These are phyloP conservation scores for Grammatotria lemairii DNA, from an alignment of 2,113 vertebrate species.

Conservation along the genomic window DNA sequence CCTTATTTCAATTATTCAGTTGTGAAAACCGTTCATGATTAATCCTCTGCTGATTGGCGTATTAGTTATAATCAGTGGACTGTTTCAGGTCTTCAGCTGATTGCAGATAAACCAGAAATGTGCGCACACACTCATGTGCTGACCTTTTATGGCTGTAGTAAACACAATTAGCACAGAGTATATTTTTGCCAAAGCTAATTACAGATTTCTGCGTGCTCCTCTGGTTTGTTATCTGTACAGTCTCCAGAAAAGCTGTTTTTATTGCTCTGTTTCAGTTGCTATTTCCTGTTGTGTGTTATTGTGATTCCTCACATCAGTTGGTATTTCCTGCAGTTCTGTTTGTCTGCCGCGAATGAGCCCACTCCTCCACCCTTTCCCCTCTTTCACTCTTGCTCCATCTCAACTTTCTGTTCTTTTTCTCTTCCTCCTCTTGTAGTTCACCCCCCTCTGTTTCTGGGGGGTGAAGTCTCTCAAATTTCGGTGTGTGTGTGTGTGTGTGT, in stretches of 20 bases:
- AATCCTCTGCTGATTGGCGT: not conserved
- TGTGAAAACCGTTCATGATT: not conserved
- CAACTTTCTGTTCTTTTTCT: not conserved
- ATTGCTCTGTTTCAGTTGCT: not conserved
- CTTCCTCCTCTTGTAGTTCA: not conserved
- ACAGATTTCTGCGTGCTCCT: not conserved
- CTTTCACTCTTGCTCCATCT: not conserved
- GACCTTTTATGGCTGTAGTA: not conserved
- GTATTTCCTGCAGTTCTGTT: slow-evolving; percentile 18
- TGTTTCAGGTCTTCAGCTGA: not conserved
- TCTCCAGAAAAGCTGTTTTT: not conserved
- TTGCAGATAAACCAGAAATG: not conserved
- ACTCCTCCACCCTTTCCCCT: not conserved
- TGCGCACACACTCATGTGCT: not conserved
- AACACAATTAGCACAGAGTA: not conserved
- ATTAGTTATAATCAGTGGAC: not conserved
- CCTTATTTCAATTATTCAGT: not conserved
- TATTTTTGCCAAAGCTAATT: not conserved
- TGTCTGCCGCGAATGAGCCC: not conserved
- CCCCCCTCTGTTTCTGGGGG: not conserved
- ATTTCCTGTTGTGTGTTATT: slow-evolving; percentile 7
- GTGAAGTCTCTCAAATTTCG: not conserved
- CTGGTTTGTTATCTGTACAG: not conserved
- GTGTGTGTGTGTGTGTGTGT: not conserved
- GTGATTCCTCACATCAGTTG: not conserved